These are phyloP conservation scores for Podabrus alpinus DNA, from an alignment of 2,888 invertebrate genomes.

Conservation along the genomic window DNA sequence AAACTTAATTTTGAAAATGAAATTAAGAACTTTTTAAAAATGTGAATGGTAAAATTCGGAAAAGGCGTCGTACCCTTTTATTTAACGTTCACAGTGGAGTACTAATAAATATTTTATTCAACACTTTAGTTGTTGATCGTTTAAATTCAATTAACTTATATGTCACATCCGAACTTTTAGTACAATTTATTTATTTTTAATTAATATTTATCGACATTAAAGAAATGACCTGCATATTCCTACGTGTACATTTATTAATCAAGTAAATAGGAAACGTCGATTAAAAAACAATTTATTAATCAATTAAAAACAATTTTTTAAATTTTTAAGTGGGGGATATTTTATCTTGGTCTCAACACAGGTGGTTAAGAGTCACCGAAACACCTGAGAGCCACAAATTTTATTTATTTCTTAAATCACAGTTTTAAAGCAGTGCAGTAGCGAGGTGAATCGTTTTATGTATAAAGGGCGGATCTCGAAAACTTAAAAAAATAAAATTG, in stretches of 20 bases:
- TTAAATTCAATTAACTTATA: not conserved
- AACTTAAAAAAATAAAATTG: not conserved
- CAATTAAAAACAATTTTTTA: not conserved
- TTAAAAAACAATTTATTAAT: not conserved
- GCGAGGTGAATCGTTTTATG: too few relatives aligned
- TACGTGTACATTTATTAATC: not conserved
- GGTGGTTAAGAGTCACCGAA: not conserved
- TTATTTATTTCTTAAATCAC: not conserved
- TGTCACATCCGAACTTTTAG: not conserved
- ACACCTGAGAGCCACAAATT: not conserved
- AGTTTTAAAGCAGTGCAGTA: not conserved
- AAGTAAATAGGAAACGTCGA: not conserved
- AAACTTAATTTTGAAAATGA: too few relatives aligned
- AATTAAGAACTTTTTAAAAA: too few relatives aligned
- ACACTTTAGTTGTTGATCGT: not conserved
- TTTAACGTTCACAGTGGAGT: too few relatives aligned
- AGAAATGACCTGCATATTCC: not conserved
- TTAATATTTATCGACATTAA: not conserved
- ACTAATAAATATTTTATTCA: not conserved
- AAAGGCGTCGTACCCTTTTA: too few relatives aligned
- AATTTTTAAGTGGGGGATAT: not conserved
- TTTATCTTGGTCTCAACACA: not conserved
- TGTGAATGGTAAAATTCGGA: too few relatives aligned
- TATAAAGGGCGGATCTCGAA: not conserved
- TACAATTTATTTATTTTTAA: not conserved